Base-by-base conservation (phyloP, 2,797 vertebrate species). In the Sebastes elongatus region DNA sequence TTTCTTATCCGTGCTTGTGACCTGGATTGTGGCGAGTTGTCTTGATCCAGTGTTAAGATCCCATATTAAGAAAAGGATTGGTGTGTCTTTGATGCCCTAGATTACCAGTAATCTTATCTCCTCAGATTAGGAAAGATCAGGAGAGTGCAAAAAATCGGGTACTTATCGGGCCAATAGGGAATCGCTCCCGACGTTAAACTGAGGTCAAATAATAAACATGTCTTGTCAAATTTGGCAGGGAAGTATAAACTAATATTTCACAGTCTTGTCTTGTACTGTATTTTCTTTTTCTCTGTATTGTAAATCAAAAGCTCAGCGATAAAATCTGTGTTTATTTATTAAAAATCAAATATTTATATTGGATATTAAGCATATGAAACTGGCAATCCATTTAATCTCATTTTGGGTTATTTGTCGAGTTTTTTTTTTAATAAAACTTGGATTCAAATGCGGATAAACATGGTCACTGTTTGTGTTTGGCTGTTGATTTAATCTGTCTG, bases 11-110 rank as follows among this genome's bases (percentile, higher is more conserved):
- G 18, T 66, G 32, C 62, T 62, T 74, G 71, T 85, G 92, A 94
- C 92, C 93, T 94, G 87, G 82, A 94, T 94, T 90, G 84, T 74
- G 82, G 76, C 75, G 86, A 90, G 75, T 92, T 94, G 91, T 89
- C 88, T 89, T 93, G 73, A 95, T 94, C 92, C 92, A 77, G 94
- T 95, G 94, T 95, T 94, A 95, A 95, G 90, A 94, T 95, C 94
- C 80, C 65, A 84, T 87, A 93, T 94, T 95, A 93, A 76, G 88
- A 88, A 86, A 85, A 57, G 85, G 93, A 94, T 92, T 94, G 93
- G 88, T 88, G 90, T 91, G 90, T 93, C 85, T 95, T 90, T 95
- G 91, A 93, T 93, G 83, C 63, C 88, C 85, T 81, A 90, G 94
- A 95, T 95, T 93, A 93, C 66, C 72, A 86, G 81, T 88, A 93